Base-by-base conservation (phyloP, 1,140 invertebrate species). In the Pygmarrhopalites habei region DNA sequence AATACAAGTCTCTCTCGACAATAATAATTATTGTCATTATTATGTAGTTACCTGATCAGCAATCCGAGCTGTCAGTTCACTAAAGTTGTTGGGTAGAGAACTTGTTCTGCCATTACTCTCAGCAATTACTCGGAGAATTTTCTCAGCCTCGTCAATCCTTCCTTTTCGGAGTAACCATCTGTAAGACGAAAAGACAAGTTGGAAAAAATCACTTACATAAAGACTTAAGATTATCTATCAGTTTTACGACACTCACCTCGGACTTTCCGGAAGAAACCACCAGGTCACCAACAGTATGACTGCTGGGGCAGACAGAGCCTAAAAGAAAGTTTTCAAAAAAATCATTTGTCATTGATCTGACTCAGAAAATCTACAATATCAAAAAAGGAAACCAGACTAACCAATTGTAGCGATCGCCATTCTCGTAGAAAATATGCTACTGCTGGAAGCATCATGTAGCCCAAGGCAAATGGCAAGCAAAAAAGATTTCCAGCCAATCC, bases 331-430 rank as follows among this genome's bases (percentile, higher is more conserved):
- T n/a, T n/a, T n/a, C n/a, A n/a, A n/a, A 68, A 53, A 4, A 26
- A 59, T 4, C 14, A 59, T 59, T 59, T 59, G 58, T 14, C 49
- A 19, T 7, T 51, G 4, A 4, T 23, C 26, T 29, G 58, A 47
- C 3, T 25, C 5, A 21, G 25, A 51, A 17, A 60, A n/a, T n/a
- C n/a, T n/a, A n/a, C n/a, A n/a, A n/a, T n/a, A n/a, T n/a, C n/a
- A n/a, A n/a, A n/a, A n/a, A n/a, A n/a, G n/a, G n/a, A n/a, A n/a
- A n/a, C n/a, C n/a, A n/a, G n/a, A n/a, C n/a, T 21, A 47, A 73
- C 72, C 12, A 79, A 66, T 66, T 79, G 77, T 28, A 79, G 72
- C 59, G 74, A 64, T 52, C 72, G 66, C 77, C 77, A 79, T 65
- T 76, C 71, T 26, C 74, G 65, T 5, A 79, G 59, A 12, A 74